phyloP scores from a whole-genome alignment of 2,797 vertebrate species.

The Amniataba percoides region DNA sequence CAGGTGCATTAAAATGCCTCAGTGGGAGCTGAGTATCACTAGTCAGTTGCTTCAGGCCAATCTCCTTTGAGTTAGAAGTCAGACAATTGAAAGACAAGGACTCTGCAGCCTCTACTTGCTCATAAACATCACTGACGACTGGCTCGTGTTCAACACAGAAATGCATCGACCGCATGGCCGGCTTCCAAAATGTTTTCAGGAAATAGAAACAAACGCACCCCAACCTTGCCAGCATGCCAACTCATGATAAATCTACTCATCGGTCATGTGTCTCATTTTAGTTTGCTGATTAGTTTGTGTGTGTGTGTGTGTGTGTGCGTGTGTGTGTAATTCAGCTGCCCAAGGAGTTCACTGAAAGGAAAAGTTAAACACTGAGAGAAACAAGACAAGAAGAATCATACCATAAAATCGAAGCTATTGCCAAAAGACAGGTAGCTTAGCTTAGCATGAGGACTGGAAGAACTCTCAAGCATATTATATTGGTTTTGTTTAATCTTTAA shows the following conservation, averaged over 20 bases:
- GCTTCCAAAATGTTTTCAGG: constrained; percentile 38
- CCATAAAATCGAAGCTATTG: not conserved
- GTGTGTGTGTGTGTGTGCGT: no score
- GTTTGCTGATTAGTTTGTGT: not conserved
- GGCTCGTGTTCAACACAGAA: constrained; percentile 32
- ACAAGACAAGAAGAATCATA: constrained; percentile 14
- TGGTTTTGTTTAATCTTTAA: not conserved
- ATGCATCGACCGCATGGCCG: constrained; percentile 28
- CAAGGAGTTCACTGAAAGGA: not conserved
- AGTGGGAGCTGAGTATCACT: constrained; percentile 17
- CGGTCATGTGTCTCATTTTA: constrained; percentile 22
- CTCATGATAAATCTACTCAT: constrained; percentile 32
- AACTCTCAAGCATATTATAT: not conserved
- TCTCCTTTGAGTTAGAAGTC: constrained; percentile 41
- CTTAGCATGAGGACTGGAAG: not conserved
- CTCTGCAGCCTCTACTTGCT: constrained; percentile 11
- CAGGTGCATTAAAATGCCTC: constrained; percentile 59
- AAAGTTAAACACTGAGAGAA: constrained; percentile 14
- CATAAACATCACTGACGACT: constrained; percentile 39
- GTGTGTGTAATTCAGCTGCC: not conserved
- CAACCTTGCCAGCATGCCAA: constrained; percentile 23
- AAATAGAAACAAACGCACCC: constrained; percentile 37
- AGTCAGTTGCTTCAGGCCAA: constrained; percentile 35
- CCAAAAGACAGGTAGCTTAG: constrained; percentile 7
- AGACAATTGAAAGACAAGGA: constrained; percentile 31